Conservation (phyloP, 23 tunicate species). For the Oikopleura dioica region DNA sequence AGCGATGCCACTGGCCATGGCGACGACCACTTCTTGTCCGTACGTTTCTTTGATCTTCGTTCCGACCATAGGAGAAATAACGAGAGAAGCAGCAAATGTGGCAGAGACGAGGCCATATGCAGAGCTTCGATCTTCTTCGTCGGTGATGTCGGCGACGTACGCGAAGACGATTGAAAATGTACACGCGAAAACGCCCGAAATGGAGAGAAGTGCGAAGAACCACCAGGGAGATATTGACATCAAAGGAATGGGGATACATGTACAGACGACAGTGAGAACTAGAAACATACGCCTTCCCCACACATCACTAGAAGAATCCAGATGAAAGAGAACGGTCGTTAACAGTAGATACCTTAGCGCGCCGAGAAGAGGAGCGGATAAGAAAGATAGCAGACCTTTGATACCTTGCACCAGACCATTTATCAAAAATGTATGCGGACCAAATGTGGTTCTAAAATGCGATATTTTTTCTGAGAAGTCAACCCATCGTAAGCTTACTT, state of each 20-base stretch:
- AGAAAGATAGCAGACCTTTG: slow-evolving; percentile 20
- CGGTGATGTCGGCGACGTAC: slow-evolving; percentile 95
- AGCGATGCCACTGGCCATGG: slow-evolving; percentile 58
- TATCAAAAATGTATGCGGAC: slow-evolving; percentile 45
- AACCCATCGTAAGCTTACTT: neutral
- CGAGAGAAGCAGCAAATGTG: slow-evolving; percentile 91
- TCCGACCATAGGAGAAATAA: slow-evolving; percentile 88
- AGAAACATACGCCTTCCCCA: slow-evolving; percentile 91
- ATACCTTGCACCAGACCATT: slow-evolving; percentile 91
- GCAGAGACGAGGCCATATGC: slow-evolving; percentile 95
- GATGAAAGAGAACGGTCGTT: too few relatives aligned
- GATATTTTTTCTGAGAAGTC: neutral
- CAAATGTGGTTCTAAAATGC: slow-evolving; percentile 35
- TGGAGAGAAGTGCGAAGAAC: slow-evolving; percentile 72
- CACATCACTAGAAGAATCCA: slow-evolving; percentile 39
- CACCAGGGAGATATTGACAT: slow-evolving; percentile 79
- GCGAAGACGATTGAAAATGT: slow-evolving; percentile 87
- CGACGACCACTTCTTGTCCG: slow-evolving; percentile 39
- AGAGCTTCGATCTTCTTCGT: slow-evolving; percentile 66
- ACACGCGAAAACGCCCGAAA: slow-evolving; percentile 63
- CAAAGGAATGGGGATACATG: slow-evolving; percentile 89
- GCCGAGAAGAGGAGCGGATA: neutral
- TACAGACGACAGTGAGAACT: slow-evolving; percentile 65
- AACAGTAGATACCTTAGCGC: neutral
- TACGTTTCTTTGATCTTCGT: slow-evolving; percentile 32